A percentile compares a stretch with the other conserved stretches of the same genome.
Evolutionary conservation across 2,888 invertebrate species (phyloP).

Genomic region (Idaea dimidiata): DNA sequence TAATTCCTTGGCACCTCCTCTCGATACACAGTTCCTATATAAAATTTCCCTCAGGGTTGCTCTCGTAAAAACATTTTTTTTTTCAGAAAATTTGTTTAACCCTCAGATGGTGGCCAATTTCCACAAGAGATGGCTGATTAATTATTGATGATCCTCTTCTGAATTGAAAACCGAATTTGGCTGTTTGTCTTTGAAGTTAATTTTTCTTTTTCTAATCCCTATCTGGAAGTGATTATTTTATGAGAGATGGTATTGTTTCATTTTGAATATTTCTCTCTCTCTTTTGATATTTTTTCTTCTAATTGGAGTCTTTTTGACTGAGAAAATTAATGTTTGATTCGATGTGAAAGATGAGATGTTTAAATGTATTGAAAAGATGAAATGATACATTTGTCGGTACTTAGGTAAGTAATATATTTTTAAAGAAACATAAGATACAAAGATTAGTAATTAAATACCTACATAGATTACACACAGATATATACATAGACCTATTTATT

Average conservation of each 20-base stretch:
- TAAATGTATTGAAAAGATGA: not conserved
- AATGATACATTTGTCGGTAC: too few relatives aligned
- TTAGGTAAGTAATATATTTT: too few relatives aligned
- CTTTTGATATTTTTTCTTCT: not conserved
- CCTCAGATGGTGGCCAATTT: constrained; percentile 74
- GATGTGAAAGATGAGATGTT: not conserved
- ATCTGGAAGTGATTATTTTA: constrained; percentile 52
- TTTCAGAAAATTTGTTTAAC: constrained; percentile 66
- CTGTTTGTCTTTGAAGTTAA: constrained; percentile 73
- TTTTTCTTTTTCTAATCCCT: constrained; percentile 61
- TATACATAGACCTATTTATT: too few relatives aligned
- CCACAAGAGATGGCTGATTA: constrained; percentile 70
- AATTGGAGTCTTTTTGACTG: not conserved
- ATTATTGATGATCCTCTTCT: constrained; percentile 72
- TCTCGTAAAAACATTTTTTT: constrained; percentile 52
- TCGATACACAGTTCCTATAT: constrained; percentile 68
- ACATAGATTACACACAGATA: too few relatives aligned
- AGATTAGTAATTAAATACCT: too few relatives aligned
- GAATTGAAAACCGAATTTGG: constrained; percentile 50
- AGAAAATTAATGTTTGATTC: not conserved
- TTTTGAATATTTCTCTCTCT: not conserved
- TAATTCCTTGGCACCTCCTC: constrained; percentile 37
- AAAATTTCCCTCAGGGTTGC: constrained; percentile 75
- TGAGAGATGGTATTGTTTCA: constrained; percentile 47
- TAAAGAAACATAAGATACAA: too few relatives aligned